Conservation (phyloP, 2,113 vertebrate genomes). For the Oncorhynchus nerka region DNA sequence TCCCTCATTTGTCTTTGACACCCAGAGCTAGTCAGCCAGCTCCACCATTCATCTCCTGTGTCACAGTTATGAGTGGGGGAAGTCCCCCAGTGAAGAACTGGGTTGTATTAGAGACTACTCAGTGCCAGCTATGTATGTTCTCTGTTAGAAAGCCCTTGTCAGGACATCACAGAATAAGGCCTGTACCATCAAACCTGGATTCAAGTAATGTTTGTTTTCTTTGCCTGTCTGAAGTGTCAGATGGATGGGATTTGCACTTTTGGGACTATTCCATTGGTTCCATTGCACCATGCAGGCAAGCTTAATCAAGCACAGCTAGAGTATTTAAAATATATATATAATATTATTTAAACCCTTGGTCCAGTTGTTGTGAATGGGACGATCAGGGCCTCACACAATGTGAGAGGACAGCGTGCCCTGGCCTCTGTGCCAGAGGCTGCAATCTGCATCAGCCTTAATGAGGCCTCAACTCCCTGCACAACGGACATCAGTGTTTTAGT, state of each 20-base stretch:
- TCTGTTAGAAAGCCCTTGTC: neutral
- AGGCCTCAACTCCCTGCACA: constrained; percentile 9
- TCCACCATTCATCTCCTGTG: constrained; percentile 64
- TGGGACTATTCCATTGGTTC: too few relatives aligned
- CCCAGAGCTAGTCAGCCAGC: constrained; percentile 35
- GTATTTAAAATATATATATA: too few relatives aligned
- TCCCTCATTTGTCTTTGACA: constrained; percentile 72
- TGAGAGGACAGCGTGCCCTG: neutral
- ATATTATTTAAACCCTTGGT: too few relatives aligned
- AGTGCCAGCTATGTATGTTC: neutral
- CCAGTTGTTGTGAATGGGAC: too few relatives aligned
- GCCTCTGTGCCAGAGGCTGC: constrained; percentile 5
- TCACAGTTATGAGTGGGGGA: constrained; percentile 47
- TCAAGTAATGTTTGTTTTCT: too few relatives aligned
- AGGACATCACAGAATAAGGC: neutral
- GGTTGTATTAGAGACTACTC: neutral
- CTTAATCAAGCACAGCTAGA: too few relatives aligned
- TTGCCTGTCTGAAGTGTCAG: too few relatives aligned
- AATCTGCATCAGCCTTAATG: constrained; percentile 8
- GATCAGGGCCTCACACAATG: too few relatives aligned
- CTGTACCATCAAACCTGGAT: neutral
- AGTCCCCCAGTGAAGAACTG: constrained; percentile 34
- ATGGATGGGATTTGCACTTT: too few relatives aligned
- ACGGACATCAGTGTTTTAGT: constrained; percentile 7
- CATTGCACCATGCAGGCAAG: too few relatives aligned